Evolutionary conservation across 1,140 invertebrate genomes (phyloP), one percentile per base, ranked within the genome.

Genomic region (Heliconius eleuchia): DNA sequence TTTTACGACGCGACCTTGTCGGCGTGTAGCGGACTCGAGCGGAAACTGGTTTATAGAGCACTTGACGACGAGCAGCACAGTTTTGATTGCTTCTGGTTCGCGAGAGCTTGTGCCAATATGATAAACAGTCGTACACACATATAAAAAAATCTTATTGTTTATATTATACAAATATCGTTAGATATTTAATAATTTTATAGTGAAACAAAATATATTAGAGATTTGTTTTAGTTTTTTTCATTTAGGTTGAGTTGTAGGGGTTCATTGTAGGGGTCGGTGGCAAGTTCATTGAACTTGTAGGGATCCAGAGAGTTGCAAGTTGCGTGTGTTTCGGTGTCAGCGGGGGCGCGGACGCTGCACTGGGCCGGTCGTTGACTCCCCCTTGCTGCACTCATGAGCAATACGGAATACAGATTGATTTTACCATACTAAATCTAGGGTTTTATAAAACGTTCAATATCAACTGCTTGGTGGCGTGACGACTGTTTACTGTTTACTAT

Each of bases 351-450:
- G 82, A 80, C 82, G 84, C 83, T 87, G 83, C 86, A 87, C 86
- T 88, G 89, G 87, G 85, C 82, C 89, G 92, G 91, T 91, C 90
- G 88, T 91, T 93, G 89, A 92, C 90, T 89, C 87, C 85, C 84
- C 82, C 84, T 85, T 86, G 87, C 86, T 93, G 90, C 88, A 93
- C 78, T 84, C 81, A 86, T 82, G 81, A 82, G 78, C 81, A 81
- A 80, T 84, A 83, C 80, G 84, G 85, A 90, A 83, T 83, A 83
- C 82, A 85, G 86, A 90, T 89, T 90, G 86, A 89, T 91, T 89
- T 90, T 82, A 78, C 77, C 85, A 78, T 42, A 34, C 71, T 19
- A 39, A 71, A 39, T 39, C 37, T 71, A 71, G 73, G 4, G 3
- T 13, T 27, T 66, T 13, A 30, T 3, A 66, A 30, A 66, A 30